Evolutionary conservation across 2,113 vertebrate genomes (phyloP), one percentile per base, ranked within the genome.

Genomic region (Pelobates fuscus): DNA sequence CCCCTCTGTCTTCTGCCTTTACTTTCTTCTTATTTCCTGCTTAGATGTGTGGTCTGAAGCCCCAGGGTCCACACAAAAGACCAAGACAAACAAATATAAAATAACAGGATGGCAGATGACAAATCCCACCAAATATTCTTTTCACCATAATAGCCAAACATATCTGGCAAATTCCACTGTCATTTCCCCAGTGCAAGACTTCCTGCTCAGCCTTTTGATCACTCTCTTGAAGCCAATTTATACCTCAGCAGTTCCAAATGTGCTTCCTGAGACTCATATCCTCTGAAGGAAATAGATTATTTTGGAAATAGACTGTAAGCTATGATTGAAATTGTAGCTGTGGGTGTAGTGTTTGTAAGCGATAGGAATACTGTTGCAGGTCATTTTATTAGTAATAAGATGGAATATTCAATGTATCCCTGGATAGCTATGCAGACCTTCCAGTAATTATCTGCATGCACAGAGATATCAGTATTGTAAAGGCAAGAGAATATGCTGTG

Each of bases 211-310:
- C 15, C 72, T 77, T 76, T 77, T 77, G 64, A 77, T 77, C 73
- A 67, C 63, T 77, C 73, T 60, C 72, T 61, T 61, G 55, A 77
- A 77, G 65, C 65, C 43, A 77, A 68, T 77, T 77, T 68, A 77
- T 77, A 61, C 55, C 65, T 77, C 73, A 68, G 73, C 55, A 77
- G 65, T 54, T 77, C 46, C 73, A 60, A 61, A 68, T 68, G 73
- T 68, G 64, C 67, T 77, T 77, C 73, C 73, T 77, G 73, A 77
- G 73, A 77, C 73, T 77, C 73, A 77, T 77, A 67, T 77, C 73
- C 73, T 77, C 67, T 52, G 57, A 67, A 77, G 73, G 57, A 77
- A 68, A 77, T 68, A 77, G 65, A 68, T 77, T 60, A 54, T 68
- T 77, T 77, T 77, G 65, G 73, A 77, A 77, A 77, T 68, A 68